A percentile compares a stretch with the other conserved stretches of the same genome.
Evolutionary conservation across 2,888 invertebrate species (phyloP).

Genomic region (Rotaria sp.): DNA sequence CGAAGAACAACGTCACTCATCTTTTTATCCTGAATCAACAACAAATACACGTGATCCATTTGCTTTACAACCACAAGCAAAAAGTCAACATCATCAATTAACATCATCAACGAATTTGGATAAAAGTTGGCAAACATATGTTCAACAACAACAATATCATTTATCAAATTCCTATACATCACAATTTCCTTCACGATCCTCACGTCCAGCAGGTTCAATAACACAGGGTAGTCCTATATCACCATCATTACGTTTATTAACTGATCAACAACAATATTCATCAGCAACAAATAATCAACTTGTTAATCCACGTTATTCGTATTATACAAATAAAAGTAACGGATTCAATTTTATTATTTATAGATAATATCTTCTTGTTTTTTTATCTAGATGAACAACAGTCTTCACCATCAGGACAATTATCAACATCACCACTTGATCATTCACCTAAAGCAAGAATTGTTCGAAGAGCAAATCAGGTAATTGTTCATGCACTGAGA

Average conservation of each 20-base stretch:
- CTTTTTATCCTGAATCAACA: background rate
- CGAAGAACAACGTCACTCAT: background rate
- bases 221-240: constrained; percentile 17
- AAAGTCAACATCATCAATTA: background rate
- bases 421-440: background rate
- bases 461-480: background rate
- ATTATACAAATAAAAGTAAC: background rate
- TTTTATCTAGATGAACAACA: background rate
- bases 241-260: background rate
- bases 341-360: too few relatives aligned
- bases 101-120: background rate
- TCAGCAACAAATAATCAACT: constrained; percentile 6
- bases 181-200: background rate
- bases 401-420: background rate
- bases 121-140: background rate
- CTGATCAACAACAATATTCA: background rate
- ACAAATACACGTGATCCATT: constrained; percentile 10
- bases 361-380: too few relatives aligned
- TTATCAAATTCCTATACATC: background rate
- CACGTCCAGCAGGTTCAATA: background rate
- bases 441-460: background rate
- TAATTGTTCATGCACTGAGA: too few relatives aligned
- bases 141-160: background rate
- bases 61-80: background rate
- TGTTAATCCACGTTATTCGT: background rate